Evolutionary conservation across 2,113 vertebrate genomes (phyloP).

Genomic region (Trachemys scripta): DNA sequence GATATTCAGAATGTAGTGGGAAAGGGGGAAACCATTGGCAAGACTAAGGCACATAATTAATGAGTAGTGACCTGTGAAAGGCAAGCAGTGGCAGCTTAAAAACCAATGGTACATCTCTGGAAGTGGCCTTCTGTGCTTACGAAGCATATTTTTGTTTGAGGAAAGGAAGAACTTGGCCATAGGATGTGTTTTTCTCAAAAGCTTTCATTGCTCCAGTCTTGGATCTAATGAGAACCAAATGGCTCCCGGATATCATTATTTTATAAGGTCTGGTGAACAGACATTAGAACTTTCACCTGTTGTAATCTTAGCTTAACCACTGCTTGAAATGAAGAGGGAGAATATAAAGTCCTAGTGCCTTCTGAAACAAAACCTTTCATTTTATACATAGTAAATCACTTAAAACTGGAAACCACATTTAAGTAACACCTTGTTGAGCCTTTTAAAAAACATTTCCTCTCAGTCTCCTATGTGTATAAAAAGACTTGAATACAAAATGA

Average conservation of each 20-base stretch:
- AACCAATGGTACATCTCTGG: not conserved
- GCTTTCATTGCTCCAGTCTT: not conserved
- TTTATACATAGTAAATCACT: conserved; percentile 69
- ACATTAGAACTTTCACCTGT: conserved; percentile 54
- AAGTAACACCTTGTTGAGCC: conserved; percentile 63
- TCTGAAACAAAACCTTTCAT: conserved; percentile 44
- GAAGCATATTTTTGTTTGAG: not conserved
- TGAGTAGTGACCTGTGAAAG: not conserved
- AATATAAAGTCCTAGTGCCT: not conserved
- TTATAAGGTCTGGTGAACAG: conserved; percentile 17
- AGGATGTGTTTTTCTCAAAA: not conserved
- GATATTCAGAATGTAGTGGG: not conserved
- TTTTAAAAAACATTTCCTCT: conserved; percentile 66
- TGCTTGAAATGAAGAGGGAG: not conserved
- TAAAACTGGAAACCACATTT: conserved; percentile 58
- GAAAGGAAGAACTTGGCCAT: not conserved
- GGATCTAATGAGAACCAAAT: conserved; percentile 56
- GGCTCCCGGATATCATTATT: conserved; percentile 43
- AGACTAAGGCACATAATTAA: not conserved
- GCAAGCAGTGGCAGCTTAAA: not conserved
- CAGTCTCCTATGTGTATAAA: conserved; percentile 58
- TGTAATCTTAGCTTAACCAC: conserved; percentile 30
- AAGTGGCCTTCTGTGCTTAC: not conserved
- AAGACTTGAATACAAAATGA: conserved; percentile 59
- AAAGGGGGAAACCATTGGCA: not conserved